A percentile compares a stretch with the other conserved stretches of the same genome.
Conservation (phyloP, 2,113 vertebrate genomes). For the Sylvilagus bachmani region DNA sequence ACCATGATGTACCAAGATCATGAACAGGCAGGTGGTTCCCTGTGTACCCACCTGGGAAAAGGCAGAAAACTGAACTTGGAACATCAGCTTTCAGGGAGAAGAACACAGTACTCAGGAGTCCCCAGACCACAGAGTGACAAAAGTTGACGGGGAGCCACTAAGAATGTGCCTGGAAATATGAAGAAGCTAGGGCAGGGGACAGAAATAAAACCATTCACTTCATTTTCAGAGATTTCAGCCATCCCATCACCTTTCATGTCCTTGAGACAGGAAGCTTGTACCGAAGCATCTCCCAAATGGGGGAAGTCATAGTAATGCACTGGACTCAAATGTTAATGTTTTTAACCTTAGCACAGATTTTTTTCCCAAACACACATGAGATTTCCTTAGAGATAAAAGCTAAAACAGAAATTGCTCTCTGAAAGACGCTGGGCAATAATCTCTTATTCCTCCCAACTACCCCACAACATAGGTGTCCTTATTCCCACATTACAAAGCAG, state of each 20-base stretch:
- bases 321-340: neutral
- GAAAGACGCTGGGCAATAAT: neutral
- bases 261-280: neutral
- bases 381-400: neutral
- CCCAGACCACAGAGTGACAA: neutral
- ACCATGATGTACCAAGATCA: neutral
- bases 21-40: conserved; percentile 45
- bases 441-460: neutral
- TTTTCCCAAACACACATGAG: neutral
- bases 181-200: fast-evolving
- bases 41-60: neutral
- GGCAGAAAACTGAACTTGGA: neutral
- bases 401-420: neutral
- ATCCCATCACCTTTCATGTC: neutral
- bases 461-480: neutral
- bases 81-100: neutral
- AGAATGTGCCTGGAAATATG: neutral
- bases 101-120: neutral
- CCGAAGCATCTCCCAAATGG: no score
- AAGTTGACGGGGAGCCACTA: neutral
- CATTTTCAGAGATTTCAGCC: neutral
- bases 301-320: neutral
- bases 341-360: neutral
- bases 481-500: neutral
- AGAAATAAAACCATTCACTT: neutral